These are phyloP conservation scores for Drosophila bipectinata DNA, from an alignment of 1,140 invertebrate species.

Conservation along the genomic window DNA sequence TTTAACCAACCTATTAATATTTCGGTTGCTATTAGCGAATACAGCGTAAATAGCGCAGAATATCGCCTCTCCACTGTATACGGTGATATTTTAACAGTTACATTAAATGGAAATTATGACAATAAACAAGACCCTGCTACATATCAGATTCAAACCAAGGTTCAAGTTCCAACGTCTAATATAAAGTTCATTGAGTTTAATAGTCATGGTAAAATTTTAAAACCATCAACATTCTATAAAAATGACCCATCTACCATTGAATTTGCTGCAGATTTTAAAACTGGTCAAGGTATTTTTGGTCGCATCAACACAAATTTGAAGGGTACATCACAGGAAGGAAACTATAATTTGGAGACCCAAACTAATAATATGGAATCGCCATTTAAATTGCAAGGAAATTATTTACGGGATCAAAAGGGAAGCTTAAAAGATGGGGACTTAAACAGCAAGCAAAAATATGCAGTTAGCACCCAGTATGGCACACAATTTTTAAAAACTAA, in stretches of 20 bases:
- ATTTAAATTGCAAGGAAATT: slow-evolving; percentile 61
- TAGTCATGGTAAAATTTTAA: slow-evolving; percentile 66
- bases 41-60: slow-evolving; percentile 45
- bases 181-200: slow-evolving; percentile 83
- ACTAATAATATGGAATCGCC: slow-evolving; percentile 45
- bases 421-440: slow-evolving; percentile 31
- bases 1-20: slow-evolving; percentile 79
- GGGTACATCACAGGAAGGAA: slow-evolving; percentile 49
- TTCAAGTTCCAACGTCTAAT: slow-evolving; percentile 85
- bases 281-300: slow-evolving; percentile 51
- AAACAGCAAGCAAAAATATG: slow-evolving; percentile 44
- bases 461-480: slow-evolving; percentile 51
- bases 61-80: slow-evolving; percentile 64
- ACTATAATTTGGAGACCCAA: slow-evolving; percentile 53
- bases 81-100: slow-evolving; percentile 38
- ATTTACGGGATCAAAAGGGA: slow-evolving; percentile 39
- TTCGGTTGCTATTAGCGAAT: slow-evolving; percentile 59
- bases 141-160: slow-evolving; percentile 76
- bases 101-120: slow-evolving; percentile 84
- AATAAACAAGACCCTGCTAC: slow-evolving; percentile 80
- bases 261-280: slow-evolving; percentile 43
- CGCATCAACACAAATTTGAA: slow-evolving; percentile 44
- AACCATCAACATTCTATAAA: slow-evolving; percentile 6
- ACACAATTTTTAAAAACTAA: slow-evolving; percentile 57
- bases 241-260: slow-evolving; percentile 28